These are phyloP conservation scores for Thera britannica DNA, from an alignment of 2,888 invertebrate genomes.

Conservation along the genomic window DNA sequence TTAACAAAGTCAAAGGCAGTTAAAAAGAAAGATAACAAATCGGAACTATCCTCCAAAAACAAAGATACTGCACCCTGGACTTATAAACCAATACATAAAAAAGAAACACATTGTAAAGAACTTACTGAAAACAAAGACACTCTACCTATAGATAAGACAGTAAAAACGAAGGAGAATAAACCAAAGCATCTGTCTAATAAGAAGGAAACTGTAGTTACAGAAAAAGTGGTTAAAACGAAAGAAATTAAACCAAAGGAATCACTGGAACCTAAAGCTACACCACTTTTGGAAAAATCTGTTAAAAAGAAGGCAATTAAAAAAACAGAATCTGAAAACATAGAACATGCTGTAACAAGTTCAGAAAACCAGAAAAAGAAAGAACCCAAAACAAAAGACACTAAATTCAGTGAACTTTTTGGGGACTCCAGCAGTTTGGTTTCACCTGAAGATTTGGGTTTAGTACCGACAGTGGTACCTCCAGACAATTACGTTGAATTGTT, in stretches of 20 bases:
- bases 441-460: slow-evolving; percentile 72
- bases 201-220: slow-evolving; percentile 2
- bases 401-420: slow-evolving; percentile 73
- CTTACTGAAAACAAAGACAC: slow-evolving; percentile 39
- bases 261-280: slow-evolving; percentile 5
- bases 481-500: slow-evolving; percentile 57
- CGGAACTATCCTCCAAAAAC: slow-evolving; percentile 35
- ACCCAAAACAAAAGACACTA: slow-evolving; percentile 48
- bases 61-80: slow-evolving; percentile 29
- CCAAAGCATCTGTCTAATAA: slow-evolving; percentile 13
- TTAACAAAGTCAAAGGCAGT: slow-evolving; percentile 1
- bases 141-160: slow-evolving; percentile 13
- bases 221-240: slow-evolving; percentile 18
- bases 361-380: slow-evolving; percentile 22
- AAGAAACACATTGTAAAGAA: slow-evolving; percentile 31
- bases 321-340: slow-evolving; percentile 4
- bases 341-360: background rate
- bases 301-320: slow-evolving; percentile 19
- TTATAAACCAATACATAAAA: slow-evolving; percentile 25
- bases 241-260: slow-evolving; percentile 22
- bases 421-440: slow-evolving; percentile 75
- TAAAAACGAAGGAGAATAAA: slow-evolving; percentile 28
- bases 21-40: slow-evolving; percentile 32
- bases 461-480: slow-evolving; percentile 28
- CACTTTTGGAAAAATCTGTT: slow-evolving; percentile 4